phyloP scores from a whole-genome alignment of 2,113 vertebrate species.

The Caranx melampygus region DNA sequence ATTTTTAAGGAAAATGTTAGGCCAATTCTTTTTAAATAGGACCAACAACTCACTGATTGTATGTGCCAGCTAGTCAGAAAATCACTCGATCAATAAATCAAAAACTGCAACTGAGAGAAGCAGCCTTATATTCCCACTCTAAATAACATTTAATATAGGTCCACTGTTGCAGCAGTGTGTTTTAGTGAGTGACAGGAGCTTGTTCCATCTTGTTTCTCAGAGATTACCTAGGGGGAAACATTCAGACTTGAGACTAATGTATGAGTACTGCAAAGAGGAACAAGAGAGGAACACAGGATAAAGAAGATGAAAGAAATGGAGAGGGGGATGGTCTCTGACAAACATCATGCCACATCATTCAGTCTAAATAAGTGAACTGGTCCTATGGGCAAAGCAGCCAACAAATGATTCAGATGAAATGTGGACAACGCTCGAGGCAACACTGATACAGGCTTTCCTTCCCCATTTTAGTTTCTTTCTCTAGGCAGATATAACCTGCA shows the following conservation, averaged over 20 bases:
- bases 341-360: constrained; percentile 28
- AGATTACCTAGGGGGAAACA: constrained; percentile 28
- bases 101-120: not conserved
- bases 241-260: constrained; percentile 34
- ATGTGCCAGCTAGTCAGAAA: too few relatives aligned
- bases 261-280: constrained; percentile 20
- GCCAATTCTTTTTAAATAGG: too few relatives aligned
- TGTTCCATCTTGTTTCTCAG: constrained; percentile 35
- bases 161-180: not conserved
- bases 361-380: constrained; percentile 25
- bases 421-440: constrained; percentile 29
- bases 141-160: not conserved
- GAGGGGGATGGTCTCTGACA: constrained; percentile 11
- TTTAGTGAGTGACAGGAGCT: constrained; percentile 30
- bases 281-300: constrained; percentile 32
- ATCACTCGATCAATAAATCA: not conserved
- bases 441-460: constrained; percentile 34
- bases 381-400: constrained; percentile 34
- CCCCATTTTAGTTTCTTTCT: constrained; percentile 37
- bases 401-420: constrained; percentile 49
- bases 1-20: too few relatives aligned
- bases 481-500: constrained; percentile 30
- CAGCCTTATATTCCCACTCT: not conserved
- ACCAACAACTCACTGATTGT: too few relatives aligned
- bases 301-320: constrained; percentile 27